A percentile compares a stretch with the other conserved stretches of the same genome.
Conservation (phyloP, 2,888 invertebrate species). For the Chloroclysta siterata region DNA sequence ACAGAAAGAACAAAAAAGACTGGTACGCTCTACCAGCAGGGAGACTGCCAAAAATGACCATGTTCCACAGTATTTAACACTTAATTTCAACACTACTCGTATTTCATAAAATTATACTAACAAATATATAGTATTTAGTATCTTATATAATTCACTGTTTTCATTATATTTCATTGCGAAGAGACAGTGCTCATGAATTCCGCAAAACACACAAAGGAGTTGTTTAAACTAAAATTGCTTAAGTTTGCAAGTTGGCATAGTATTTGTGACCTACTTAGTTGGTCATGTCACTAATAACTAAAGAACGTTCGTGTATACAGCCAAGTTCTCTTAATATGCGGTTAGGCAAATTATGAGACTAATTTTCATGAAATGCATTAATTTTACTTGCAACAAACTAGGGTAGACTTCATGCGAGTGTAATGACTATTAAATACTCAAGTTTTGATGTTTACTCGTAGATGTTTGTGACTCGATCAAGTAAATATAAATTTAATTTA, state of each 20-base stretch:
- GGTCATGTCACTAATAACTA: conserved; percentile 30
- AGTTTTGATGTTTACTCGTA: too few species aligned
- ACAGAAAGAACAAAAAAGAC: background rate
- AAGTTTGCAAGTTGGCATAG: conserved; percentile 21
- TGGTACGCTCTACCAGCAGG: background rate
- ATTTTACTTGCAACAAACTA: conserved; percentile 7
- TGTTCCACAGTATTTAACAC: too few species aligned
- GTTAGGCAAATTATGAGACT: conserved; percentile 13
- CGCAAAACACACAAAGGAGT: conserved; percentile 31
- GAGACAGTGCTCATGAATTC: conserved; percentile 10
- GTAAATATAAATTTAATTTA: too few species aligned
- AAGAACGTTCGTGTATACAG: conserved; percentile 28
- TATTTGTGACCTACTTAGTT: conserved; percentile 31
- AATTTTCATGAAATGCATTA: conserved; percentile 18
- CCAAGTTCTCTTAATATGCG: conserved; percentile 22
- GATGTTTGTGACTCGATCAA: too few species aligned
- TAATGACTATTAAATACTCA: too few species aligned
- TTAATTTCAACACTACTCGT: too few species aligned
- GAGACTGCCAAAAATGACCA: too few species aligned
- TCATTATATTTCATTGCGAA: background rate
- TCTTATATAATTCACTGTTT: background rate
- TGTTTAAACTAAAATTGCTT: conserved; percentile 33
- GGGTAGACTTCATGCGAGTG: background rate
- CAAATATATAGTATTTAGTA: background rate
- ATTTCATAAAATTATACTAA: too few species aligned